These are phyloP conservation scores for Platycheirus rosarum DNA, from an alignment of 2,888 invertebrate species.

Conservation along the genomic window DNA sequence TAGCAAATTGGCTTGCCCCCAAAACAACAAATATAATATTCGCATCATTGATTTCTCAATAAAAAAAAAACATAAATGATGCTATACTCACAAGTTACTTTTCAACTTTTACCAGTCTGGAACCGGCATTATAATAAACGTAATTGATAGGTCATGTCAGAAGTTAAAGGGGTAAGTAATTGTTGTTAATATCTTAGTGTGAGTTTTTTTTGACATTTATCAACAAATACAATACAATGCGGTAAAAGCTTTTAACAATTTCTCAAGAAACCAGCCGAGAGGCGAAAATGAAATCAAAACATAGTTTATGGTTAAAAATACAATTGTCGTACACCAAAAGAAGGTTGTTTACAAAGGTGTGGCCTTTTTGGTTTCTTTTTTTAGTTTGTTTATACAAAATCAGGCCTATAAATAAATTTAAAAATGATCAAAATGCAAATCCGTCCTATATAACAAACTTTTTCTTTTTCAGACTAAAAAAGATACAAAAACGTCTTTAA, in stretches of 20 bases:
- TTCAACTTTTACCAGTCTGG: slow-evolving; percentile 30
- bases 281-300: background rate
- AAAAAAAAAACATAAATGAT: background rate
- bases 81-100: slow-evolving; percentile 1
- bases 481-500: background rate
- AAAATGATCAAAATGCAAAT: too few relatives aligned
- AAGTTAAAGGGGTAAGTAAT: slow-evolving; percentile 28
- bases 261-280: slow-evolving; percentile 2
- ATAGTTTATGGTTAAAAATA: background rate
- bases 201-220: slow-evolving; percentile 1
- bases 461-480: too few relatives aligned
- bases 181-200: slow-evolving; percentile 13
- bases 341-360: too few relatives aligned
- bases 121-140: slow-evolving; percentile 11
- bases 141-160: slow-evolving; percentile 48
- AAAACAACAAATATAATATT: slow-evolving; percentile 15
- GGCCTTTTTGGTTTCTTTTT: background rate
- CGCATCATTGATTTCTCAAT: slow-evolving; percentile 15
- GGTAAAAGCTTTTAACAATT: slow-evolving; percentile 4
- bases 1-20: slow-evolving; percentile 10
- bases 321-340: too few relatives aligned
- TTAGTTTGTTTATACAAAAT: background rate
- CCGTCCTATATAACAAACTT: background rate
- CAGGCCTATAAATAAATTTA: background rate
- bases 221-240: background rate